Base-by-base conservation (phyloP, 2,888 invertebrate species). In the Trilocha varians region DNA sequence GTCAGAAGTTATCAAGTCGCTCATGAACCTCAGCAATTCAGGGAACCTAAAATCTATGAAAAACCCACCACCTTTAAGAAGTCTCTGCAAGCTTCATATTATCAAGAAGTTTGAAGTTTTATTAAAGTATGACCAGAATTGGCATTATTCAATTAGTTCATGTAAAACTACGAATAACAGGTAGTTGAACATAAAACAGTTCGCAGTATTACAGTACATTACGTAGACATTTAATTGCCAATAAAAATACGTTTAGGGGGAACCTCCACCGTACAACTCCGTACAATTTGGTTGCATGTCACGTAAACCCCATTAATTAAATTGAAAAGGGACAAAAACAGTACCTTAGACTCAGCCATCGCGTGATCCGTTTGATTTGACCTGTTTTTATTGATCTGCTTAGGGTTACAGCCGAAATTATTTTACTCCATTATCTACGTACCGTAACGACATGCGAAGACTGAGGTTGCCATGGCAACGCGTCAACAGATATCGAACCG, bases 321-420 rank as follows among this genome's bases (percentile, higher is more conserved):
- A 72, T 62, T 59, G 65, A 65, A 67, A 48, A 63, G 62, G 64
- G 65, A 68, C 53, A 62, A 55, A 59, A 57, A 45, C 48, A 63
- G 65, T 80, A 84, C 84, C 84, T 79, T 76, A 56, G 70, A 57
- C 49, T 74, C 78, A 38, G 73, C 63, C 82, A 83, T 84, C 67
- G 83, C 80, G 82, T 82, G 82, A 60, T 74, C 60, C 46, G 59
- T 54, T 70, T 67, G 69, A 76, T 80, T 79, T 75, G 78, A 70
- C 55, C 56, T 48, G 56, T 56, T 60, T 67, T 66, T 82, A 84
- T 82, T 78, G 84, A 82, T 82, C 76, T 67, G 63, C 62, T 64
- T 69, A 64, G 55, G 70, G 72, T 66, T 66, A 72, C 67, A 65
- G 59, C 64, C 65, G 51, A 77, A 80, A 78, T 76, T 75, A 78